phyloP scores from a whole-genome alignment of 2,888 invertebrate genomes.

The Oscheius sp. region DNA sequence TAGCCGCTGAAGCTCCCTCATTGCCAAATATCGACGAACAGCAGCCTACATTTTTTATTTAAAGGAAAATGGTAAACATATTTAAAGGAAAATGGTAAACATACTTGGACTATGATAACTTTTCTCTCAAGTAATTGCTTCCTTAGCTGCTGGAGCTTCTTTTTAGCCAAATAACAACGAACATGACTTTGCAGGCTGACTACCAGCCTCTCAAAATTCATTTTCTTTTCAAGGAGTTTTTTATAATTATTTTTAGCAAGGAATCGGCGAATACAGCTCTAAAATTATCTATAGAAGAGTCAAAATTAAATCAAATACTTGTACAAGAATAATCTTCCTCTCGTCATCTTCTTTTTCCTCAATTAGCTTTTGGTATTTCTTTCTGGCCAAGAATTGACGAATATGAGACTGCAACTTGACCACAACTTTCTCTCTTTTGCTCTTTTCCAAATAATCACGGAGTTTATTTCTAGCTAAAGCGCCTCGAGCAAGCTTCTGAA shows the following conservation, averaged over 20 bases:
- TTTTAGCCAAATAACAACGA: conserved; percentile 13
- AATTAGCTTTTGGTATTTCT: not conserved
- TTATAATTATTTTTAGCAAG: not conserved
- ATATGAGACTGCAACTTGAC: conserved; percentile 1
- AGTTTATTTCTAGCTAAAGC: too few relatives aligned
- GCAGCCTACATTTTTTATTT: not conserved
- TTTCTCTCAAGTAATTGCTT: not conserved
- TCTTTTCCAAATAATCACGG: too few relatives aligned
- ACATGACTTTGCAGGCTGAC: not conserved
- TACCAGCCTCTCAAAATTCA: not conserved
- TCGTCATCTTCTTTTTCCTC: not conserved
- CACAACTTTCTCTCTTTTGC: not conserved
- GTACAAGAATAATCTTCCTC: not conserved
- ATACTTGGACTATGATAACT: conserved; percentile 13
- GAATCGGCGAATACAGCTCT: conserved; percentile 6
- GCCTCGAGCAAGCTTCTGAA: too few relatives aligned
- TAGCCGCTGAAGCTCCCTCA: not conserved
- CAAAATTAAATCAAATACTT: not conserved
- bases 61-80: not conserved
- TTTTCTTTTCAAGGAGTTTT: not conserved
- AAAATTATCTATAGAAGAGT: not conserved
- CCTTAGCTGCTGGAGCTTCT: not conserved
- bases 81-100: not conserved
- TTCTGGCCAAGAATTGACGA: conserved; percentile 20
- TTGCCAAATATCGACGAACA: conserved; percentile 6